A percentile compares a stretch with the other conserved stretches of the same genome.
phyloP scores from a whole-genome alignment of 2,113 vertebrate genomes.

The Saccopteryx bilineata region DNA sequence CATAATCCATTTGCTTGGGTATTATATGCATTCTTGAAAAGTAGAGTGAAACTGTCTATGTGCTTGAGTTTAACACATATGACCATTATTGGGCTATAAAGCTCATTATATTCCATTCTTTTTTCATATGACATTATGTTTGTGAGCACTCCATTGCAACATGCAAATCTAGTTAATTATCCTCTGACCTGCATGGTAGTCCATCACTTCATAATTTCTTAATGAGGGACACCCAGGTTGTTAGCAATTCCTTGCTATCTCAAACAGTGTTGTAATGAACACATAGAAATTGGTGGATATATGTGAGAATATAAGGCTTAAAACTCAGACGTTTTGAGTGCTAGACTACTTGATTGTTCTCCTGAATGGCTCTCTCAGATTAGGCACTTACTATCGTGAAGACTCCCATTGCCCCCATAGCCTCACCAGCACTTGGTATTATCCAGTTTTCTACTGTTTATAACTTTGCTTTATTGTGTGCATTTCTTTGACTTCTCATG shows the following conservation, averaged over 20 bases:
- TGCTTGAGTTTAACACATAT: neutral
- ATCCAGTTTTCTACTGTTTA: neutral
- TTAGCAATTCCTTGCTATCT: neutral
- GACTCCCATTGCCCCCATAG: neutral
- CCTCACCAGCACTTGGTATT: conserved; percentile 1
- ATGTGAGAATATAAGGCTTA: neutral
- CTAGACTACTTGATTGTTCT: neutral
- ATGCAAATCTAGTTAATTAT: neutral
- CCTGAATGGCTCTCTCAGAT: neutral
- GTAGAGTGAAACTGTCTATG: neutral
- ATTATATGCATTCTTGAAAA: neutral
- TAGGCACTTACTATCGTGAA: neutral
- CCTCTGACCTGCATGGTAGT: neutral
- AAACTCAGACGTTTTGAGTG: neutral
- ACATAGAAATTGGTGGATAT: neutral
- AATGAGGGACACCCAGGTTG: neutral
- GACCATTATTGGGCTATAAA: neutral
- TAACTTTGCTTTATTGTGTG: conserved; percentile 6
- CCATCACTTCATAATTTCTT: neutral
- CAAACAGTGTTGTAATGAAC: neutral
- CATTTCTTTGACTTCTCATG: neutral
- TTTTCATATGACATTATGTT: neutral
- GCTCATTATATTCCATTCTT: neutral
- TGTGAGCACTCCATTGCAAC: neutral
- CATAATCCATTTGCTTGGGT: neutral